These are phyloP conservation scores for Menura novaehollandiae DNA, from an alignment of 2,113 vertebrate species.

Conservation along the genomic window DNA sequence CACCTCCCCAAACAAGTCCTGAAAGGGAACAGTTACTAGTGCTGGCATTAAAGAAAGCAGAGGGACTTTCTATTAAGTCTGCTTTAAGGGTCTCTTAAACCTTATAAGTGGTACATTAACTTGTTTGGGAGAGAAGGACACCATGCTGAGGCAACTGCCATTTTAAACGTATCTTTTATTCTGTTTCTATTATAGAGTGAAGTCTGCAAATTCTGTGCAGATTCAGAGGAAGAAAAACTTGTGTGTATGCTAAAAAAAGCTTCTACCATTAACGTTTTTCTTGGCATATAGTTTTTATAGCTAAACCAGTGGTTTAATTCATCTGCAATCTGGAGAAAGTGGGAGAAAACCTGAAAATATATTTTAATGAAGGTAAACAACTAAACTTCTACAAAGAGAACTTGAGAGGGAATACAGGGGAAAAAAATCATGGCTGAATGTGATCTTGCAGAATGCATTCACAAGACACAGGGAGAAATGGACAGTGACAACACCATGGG, in stretches of 20 bases:
- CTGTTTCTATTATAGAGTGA: background rate
- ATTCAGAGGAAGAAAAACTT: background rate
- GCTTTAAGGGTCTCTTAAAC: background rate
- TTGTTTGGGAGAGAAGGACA: background rate
- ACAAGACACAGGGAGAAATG: background rate
- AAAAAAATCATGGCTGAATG: background rate
- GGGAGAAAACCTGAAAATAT: background rate
- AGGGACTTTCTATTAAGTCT: background rate
- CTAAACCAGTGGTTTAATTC: background rate
- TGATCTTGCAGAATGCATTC: background rate
- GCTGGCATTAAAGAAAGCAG: background rate
- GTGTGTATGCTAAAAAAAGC: background rate
- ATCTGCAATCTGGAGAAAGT: background rate
- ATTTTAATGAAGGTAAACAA: background rate
- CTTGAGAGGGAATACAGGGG: background rate
- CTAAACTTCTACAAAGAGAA: background rate
- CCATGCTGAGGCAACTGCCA: fast-evolving
- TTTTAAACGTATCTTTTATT: background rate
- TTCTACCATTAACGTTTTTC: background rate
- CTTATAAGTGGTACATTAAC: background rate
- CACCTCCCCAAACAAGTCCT: background rate
- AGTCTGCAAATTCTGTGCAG: background rate
- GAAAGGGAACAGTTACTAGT: background rate
- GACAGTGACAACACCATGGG: background rate
- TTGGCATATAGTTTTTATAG: background rate